phyloP scores from a whole-genome alignment of 2,888 invertebrate genomes.

The Digitonthophagus gazella region DNA sequence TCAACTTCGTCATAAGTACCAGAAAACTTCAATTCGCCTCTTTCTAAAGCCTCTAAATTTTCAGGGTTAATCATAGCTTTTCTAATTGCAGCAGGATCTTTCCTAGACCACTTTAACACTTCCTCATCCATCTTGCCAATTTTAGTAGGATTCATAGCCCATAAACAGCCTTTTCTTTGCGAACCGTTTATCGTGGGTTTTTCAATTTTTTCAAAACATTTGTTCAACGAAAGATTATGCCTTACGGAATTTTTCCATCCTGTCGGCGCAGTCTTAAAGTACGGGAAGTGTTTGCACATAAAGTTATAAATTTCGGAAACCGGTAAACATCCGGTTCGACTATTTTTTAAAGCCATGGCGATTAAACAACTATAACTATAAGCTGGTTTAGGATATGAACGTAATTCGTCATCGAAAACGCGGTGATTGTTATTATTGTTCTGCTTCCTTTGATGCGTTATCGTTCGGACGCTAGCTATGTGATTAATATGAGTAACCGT shows the following conservation, averaged over 20 bases:
- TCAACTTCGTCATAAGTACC: slow-evolving; percentile 52
- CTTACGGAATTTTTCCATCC: slow-evolving; percentile 99
- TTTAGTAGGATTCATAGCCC: slow-evolving; percentile 96
- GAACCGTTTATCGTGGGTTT: slow-evolving; percentile 86
- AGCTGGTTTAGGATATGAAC: slow-evolving; percentile 89
- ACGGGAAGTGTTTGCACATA: slow-evolving; percentile 99
- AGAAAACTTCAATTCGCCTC: slow-evolving; percentile 85
- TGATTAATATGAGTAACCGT: slow-evolving; percentile 42
- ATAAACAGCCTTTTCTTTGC: slow-evolving; percentile 86
- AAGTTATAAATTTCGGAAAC: slow-evolving; percentile 99
- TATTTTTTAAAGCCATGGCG: slow-evolving; percentile 96
- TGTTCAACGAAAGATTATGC: slow-evolving; percentile 95
- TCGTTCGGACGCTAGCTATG: slow-evolving; percentile 31
- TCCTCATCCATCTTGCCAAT: slow-evolving; percentile 97
- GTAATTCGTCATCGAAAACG: slow-evolving; percentile 53
- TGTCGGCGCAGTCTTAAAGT: slow-evolving; percentile 96
- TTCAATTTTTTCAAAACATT: slow-evolving; percentile 98
- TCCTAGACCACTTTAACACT: slow-evolving; percentile 95
- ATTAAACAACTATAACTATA: slow-evolving; percentile 98
- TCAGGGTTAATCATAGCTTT: slow-evolving; percentile 94
- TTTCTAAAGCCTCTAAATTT: slow-evolving; percentile 75
- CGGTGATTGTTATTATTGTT: slow-evolving; percentile 31
- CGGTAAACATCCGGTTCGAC: slow-evolving; percentile 88
- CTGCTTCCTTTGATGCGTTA: slow-evolving; percentile 32
- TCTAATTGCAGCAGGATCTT: slow-evolving; percentile 89